Conservation (phyloP, 2,888 invertebrate species). For the Agrotis segetum region DNA sequence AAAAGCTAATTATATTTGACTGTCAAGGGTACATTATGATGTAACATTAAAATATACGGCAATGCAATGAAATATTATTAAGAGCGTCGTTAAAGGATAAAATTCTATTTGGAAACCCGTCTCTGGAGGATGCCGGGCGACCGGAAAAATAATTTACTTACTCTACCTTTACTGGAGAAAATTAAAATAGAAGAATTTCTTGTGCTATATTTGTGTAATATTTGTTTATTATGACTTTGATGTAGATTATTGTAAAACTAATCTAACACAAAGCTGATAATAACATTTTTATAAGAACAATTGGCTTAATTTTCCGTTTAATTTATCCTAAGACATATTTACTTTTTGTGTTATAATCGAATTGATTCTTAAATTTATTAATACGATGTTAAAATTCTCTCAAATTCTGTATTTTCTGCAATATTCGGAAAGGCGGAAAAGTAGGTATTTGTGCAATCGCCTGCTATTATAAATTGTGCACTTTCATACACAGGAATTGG, state of each 20-base stretch:
- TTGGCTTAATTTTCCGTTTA: not conserved
- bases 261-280: not conserved
- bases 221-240: slow-evolving; percentile 40
- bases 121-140: slow-evolving; percentile 65
- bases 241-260: slow-evolving; percentile 16
- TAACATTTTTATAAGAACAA: not conserved
- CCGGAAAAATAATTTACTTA: slow-evolving; percentile 78
- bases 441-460: slow-evolving; percentile 56
- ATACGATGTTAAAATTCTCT: not conserved
- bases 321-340: not conserved
- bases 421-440: slow-evolving; percentile 13
- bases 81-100: slow-evolving; percentile 72
- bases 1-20: slow-evolving; percentile 54
- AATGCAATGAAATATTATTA: slow-evolving; percentile 67
- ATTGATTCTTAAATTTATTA: not conserved
- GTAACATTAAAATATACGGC: slow-evolving; percentile 64
- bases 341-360: no score
- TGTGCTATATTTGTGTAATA: slow-evolving; percentile 57
- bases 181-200: slow-evolving; percentile 74
- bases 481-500: slow-evolving; percentile 68
- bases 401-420: slow-evolving; percentile 9
- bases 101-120: slow-evolving; percentile 71
- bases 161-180: slow-evolving; percentile 70
- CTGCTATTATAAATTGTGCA: slow-evolving; percentile 67
- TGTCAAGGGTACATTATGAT: slow-evolving; percentile 51